Evolutionary conservation across 2,888 invertebrate species (phyloP), one percentile per base, ranked within the genome.

Genomic region (Coecobrya sp.): DNA sequence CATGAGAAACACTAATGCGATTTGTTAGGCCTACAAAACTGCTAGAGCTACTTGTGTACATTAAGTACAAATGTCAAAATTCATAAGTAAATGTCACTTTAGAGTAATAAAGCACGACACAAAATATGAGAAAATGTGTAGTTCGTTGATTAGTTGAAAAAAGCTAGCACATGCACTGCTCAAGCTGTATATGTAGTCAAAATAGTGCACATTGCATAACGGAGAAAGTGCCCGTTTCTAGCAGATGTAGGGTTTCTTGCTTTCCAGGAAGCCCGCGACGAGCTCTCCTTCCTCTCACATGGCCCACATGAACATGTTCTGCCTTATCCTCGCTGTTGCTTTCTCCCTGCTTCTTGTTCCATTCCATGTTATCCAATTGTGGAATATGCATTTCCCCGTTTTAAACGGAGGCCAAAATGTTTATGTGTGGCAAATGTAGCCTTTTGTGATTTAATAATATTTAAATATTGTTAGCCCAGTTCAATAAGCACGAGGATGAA

Each of bases 241-340:
- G 91, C 86, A 91, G 49, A 91, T 91, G 91, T 91, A 91, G 45
- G 91, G 65, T 70, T 90, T 91, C 86, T 91, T 79, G 87, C 87
- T 91, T 91, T 91, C 91, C 87, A 87, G 86, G 91, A 91, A 91
- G 91, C 86, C 91, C 91, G 91, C 91, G 68, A 36, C 76, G 36
- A 19, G 52, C 81, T 76, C 76, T 42, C 16, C 65, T 86, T 86
- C 91, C 91, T 86, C 91, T 87, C 91, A 91, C 91, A 91, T 91
- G 91, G 91, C 82, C 49, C 82, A 82, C 82, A 65, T 79, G 65
- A 76, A 79, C 79, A 89, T n/a, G 19, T 55, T n/a, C n/a, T n/a
- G 65, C 22, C 42, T 49, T 55, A 82, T 73, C 42, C 65, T 89
- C 59, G 27, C 90, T 55, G 70, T 82, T 70, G 89, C 79, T 89